A percentile compares a stretch with the other conserved stretches of the same genome.
These are phyloP conservation scores for Aporrectodea caliginosa DNA, from an alignment of 1,140 invertebrate species.

Conservation along the genomic window DNA sequence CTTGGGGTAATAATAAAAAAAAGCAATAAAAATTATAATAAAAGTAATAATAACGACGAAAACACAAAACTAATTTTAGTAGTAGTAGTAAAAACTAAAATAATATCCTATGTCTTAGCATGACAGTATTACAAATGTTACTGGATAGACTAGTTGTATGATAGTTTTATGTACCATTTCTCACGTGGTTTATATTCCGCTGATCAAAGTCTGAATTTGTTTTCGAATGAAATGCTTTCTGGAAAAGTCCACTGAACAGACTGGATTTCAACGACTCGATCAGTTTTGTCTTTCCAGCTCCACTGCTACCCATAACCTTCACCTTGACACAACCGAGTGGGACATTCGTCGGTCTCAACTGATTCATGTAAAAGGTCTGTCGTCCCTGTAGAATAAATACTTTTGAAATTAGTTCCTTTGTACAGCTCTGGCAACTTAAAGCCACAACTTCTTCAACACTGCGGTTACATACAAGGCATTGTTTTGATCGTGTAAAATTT, in stretches of 20 bases:
- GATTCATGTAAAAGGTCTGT: constrained; percentile 66
- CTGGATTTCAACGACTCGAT: constrained; percentile 66
- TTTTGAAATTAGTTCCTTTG: background rate
- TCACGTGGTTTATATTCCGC: background rate
- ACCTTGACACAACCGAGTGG: constrained; percentile 69
- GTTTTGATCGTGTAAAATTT: too few species aligned
- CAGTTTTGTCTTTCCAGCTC: constrained; percentile 71
- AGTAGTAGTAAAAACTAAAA: too few species aligned
- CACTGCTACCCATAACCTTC: constrained; percentile 72
- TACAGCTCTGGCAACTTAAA: background rate
- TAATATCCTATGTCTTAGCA: too few species aligned
- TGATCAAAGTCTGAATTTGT: background rate
- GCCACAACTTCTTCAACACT: background rate
- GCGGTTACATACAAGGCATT: too few species aligned
- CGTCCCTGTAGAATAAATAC: constrained; percentile 53
- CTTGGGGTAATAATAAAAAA: too few species aligned
- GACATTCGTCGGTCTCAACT: constrained; percentile 63
- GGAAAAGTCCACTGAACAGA: constrained; percentile 50
- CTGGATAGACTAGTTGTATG: too few species aligned
- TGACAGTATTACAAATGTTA: too few species aligned
- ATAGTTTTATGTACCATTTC: too few species aligned
- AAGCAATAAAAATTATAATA: too few species aligned
- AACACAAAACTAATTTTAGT: too few species aligned
- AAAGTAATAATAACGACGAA: too few species aligned
- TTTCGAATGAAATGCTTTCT: constrained; percentile 23